Percentiles rank a stretch among this genome's conserved stretches.
Conservation (phyloP, 1,140 invertebrate genomes). For the Dysdera silvatica region DNA sequence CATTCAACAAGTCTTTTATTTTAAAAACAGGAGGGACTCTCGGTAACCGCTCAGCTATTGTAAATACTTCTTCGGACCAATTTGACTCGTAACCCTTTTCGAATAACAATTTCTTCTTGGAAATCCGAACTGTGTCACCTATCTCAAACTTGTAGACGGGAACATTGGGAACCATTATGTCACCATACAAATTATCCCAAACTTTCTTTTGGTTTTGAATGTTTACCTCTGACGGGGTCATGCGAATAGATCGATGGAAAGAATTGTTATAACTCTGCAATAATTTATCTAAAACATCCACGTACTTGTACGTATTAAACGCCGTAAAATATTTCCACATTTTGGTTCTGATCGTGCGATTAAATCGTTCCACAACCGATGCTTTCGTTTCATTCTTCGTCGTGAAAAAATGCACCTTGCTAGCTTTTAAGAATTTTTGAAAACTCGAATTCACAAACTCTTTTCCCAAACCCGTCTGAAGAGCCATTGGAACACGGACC, state of each 20-base stretch:
- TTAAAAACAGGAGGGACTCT: constrained; percentile 4
- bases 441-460: constrained; percentile 32
- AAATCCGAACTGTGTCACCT: constrained; percentile 35
- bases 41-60: not conserved
- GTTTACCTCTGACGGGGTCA: constrained; percentile 40
- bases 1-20: constrained; percentile 4
- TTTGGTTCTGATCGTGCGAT: constrained; percentile 45
- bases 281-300: constrained; percentile 40
- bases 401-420: constrained; percentile 45
- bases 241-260: constrained; percentile 43
- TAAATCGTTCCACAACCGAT: constrained; percentile 45
- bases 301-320: constrained; percentile 42
- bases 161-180: not conserved
- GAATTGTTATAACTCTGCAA: constrained; percentile 45
- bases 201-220: constrained; percentile 36
- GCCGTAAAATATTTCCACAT: constrained; percentile 45
- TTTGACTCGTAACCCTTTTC: constrained; percentile 27
- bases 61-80: constrained; percentile 28
- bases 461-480: constrained; percentile 20
- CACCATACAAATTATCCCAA: constrained; percentile 6
- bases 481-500: not conserved
- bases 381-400: constrained; percentile 46
- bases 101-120: constrained; percentile 17
- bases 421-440: constrained; percentile 36
- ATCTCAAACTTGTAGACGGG: constrained; percentile 34